phyloP scores from a whole-genome alignment of 2,888 invertebrate genomes.

The Clivina fossor region DNA sequence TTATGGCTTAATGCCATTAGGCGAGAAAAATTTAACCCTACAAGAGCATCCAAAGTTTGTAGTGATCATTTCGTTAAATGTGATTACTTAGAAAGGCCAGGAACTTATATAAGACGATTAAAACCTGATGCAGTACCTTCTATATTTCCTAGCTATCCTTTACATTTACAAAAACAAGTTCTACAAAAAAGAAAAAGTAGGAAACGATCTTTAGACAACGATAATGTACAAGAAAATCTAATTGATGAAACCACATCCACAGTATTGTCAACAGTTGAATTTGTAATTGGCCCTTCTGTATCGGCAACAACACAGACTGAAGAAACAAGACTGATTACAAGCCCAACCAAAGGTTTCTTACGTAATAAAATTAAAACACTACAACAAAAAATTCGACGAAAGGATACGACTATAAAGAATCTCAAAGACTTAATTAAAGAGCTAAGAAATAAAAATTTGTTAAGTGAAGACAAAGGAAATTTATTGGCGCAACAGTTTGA shows the following conservation, averaged over 20 bases:
- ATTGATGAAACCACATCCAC: background rate
- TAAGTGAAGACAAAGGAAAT: constrained; percentile 3
- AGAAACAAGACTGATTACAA: background rate
- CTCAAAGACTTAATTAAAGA: constrained; percentile 10
- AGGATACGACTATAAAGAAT: constrained; percentile 7
- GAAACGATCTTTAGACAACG: background rate
- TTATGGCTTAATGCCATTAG: no score
- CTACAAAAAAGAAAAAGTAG: constrained; percentile 10
- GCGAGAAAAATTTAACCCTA: background rate
- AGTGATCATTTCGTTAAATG: constrained; percentile 10
- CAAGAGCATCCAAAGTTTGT: constrained; percentile 2
- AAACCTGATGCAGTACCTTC: constrained; percentile 14
- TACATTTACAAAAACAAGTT: constrained; percentile 12
- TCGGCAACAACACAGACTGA: constrained; percentile 5
- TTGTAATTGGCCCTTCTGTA: constrained; percentile 1
- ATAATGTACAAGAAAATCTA: background rate
- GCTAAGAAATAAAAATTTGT: constrained; percentile 1
- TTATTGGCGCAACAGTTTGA: constrained; percentile 2
- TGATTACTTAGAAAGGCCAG: no score
- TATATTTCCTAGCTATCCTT: constrained; percentile 7
- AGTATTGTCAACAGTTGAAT: background rate
- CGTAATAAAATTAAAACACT: constrained; percentile 10
- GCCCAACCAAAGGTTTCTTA: constrained; percentile 4
- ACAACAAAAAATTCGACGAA: constrained; percentile 13
- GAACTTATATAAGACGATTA: constrained; percentile 4